Conservation (phyloP, 30 jellyfish, hydroid and myxozoan species). For the Aurelia coerulea region DNA sequence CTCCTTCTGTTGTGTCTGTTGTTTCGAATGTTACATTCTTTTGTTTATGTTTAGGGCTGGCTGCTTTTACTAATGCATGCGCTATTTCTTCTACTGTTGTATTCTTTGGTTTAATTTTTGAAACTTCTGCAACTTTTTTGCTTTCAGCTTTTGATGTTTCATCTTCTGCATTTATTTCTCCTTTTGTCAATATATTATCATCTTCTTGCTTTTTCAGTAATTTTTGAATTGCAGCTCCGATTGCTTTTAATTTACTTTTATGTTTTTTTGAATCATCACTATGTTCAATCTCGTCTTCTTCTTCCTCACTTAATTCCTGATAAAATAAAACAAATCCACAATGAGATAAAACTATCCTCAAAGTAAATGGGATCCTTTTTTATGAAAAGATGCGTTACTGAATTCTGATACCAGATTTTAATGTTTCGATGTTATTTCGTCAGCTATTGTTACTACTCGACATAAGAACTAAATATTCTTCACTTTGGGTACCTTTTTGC, state of each 20-base stretch:
- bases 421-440: no score
- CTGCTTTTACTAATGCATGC: conserved; percentile 45
- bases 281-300: conserved; percentile 55
- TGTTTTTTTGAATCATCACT: conserved; percentile 38
- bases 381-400: no score
- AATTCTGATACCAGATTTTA: no score
- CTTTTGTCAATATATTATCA: conserved; percentile 15
- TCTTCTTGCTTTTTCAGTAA: conserved; percentile 50
- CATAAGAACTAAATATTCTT: no score
- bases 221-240: conserved; percentile 65
- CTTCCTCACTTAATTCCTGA: conserved; percentile 84
- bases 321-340: background rate
- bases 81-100: conserved; percentile 23
- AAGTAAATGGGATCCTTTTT: background rate
- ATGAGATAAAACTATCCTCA: background rate
- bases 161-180: conserved; percentile 14
- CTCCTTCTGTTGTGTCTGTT: background rate
- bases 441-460: no score
- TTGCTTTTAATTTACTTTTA: conserved; percentile 64
- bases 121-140: conserved; percentile 11
- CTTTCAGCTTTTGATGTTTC: conserved; percentile 16
- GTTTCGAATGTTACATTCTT: conserved; percentile 17
- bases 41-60: conserved; percentile 20
- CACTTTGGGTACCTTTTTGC: no score
- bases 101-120: conserved; percentile 31